Evolutionary conservation across 2,888 invertebrate genomes (phyloP), one percentile per base, ranked within the genome.

Genomic region (Macrophya alboannulata): DNA sequence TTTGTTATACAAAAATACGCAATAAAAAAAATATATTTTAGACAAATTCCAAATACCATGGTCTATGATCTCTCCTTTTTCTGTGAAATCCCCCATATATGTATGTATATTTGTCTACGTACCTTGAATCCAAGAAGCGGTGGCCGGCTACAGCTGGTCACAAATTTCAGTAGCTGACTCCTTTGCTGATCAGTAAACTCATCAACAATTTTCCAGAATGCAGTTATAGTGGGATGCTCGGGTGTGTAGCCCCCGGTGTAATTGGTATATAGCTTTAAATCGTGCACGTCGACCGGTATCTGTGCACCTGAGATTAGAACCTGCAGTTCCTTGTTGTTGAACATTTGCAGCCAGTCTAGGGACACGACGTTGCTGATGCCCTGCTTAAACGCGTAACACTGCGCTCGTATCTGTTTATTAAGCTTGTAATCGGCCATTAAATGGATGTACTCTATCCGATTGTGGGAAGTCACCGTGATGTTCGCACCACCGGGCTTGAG

Each of bases 91-190:
- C n/a, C n/a, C n/a, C n/a, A n/a, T n/a, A n/a, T n/a, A n/a, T n/a
- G n/a, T n/a, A n/a, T n/a, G 5, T 1, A 51, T 51, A 48, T 31
- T 48, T n/a, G 17, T 17, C n/a, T 1, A 17, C 15, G 9, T 93
- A 98, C 99, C 96, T 98, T 99, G 92, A 99, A 99, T 2, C 99
- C 99, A 65, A 99, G 94, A 43, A 99, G 95, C 0, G 99, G 99
- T 4, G 99, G 99, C 86, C 99, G 94, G 0, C 99, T 99, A 92
- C 99, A 99, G 92, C 99, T 99, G 2, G 99, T 99, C 68, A 99
- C 99, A 94, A 99, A 99, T 94, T 99, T 99, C 10, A 99, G 95
- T 84, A 99, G 94, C 91, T 98, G 97, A 86, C 98, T 95, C 87
- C 97, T 96, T 93, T 99, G 98, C 84, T 95, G 95, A 93, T 98